Conservation (phyloP, 2,113 vertebrate species). For the Eonycteris spelaea region DNA sequence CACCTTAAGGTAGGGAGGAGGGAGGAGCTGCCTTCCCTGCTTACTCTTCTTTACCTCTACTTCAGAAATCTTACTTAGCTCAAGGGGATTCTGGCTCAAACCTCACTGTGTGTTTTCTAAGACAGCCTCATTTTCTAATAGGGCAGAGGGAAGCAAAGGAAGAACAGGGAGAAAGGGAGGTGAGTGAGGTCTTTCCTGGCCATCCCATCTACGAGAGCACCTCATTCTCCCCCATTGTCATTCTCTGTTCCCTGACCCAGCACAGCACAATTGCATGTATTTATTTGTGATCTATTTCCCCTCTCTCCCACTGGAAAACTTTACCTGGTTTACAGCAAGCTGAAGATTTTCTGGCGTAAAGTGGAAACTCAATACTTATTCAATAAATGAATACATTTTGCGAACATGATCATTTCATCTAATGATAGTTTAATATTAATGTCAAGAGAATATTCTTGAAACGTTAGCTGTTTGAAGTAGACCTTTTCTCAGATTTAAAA, state of each 20-base stretch:
- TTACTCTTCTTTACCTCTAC: background rate
- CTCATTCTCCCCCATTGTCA: background rate
- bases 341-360: background rate
- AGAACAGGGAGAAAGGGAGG: background rate
- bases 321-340: background rate
- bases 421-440: background rate
- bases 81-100: background rate
- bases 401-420: background rate
- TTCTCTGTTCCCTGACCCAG: background rate
- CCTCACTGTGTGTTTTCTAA: background rate
- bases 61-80: background rate
- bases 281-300: background rate
- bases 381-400: background rate
- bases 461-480: background rate
- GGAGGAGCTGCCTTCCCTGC: background rate
- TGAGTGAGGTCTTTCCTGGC: background rate
- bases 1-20: background rate
- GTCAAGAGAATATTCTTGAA: background rate
- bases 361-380: background rate
- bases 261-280: background rate
- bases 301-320: background rate
- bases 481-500: background rate
- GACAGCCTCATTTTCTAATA: background rate
- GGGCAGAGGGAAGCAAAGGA: background rate
- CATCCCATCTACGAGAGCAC: background rate